A percentile compares a stretch with the other conserved stretches of the same genome.
These are phyloP conservation scores for Drosophila baimaii DNA, from an alignment of 1,140 invertebrate genomes.

Conservation along the genomic window DNA sequence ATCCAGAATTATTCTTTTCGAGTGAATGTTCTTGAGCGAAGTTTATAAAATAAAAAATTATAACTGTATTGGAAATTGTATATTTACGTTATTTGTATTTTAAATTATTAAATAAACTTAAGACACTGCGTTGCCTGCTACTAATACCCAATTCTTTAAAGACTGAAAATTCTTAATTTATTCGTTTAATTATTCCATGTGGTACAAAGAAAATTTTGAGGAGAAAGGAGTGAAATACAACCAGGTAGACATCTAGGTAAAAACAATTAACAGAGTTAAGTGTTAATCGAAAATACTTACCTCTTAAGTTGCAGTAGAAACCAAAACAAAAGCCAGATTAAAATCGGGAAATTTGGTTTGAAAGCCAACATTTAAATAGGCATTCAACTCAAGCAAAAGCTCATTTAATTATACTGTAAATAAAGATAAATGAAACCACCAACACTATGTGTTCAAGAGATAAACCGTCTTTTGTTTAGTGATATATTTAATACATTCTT, in stretches of 20 bases:
- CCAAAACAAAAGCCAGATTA: slow-evolving; percentile 17
- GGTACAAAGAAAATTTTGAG: not conserved
- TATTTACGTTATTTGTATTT: no score
- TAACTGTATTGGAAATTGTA: no score
- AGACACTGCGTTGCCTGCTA: no score
- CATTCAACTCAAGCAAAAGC: slow-evolving; percentile 5
- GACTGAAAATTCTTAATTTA: no score
- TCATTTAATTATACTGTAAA: not conserved
- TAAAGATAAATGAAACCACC: not conserved
- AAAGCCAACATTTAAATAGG: not conserved
- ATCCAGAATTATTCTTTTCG: not conserved
- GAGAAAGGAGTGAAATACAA: not conserved
- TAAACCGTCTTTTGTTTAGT: not conserved
- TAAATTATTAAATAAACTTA: no score
- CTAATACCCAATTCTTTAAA: no score
- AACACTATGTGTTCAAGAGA: not conserved
- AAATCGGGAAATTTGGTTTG: slow-evolving; percentile 2
- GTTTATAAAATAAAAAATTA: not conserved
- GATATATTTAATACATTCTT: no score
- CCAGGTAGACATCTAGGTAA: not conserved
- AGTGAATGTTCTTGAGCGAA: not conserved
- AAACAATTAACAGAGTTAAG: not conserved
- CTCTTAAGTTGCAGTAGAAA: not conserved
- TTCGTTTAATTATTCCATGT: not conserved
- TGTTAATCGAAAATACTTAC: slow-evolving; percentile 6